Percentiles rank a stretch among this genome's conserved stretches.
Conservation (phyloP, 2,888 invertebrate genomes). For the Pyrgus malvae region DNA sequence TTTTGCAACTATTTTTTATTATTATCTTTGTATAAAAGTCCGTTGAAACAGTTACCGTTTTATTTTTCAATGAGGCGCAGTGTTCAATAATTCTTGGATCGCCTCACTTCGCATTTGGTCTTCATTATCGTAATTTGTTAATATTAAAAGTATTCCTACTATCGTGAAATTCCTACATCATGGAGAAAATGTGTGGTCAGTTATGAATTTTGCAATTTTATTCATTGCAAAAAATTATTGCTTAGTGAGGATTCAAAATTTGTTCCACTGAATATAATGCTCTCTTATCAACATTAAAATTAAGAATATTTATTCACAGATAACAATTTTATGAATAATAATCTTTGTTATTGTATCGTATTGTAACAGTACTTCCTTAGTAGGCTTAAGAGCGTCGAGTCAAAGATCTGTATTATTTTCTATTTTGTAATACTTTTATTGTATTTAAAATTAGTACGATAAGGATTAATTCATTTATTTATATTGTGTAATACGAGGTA, state of each 20-base stretch:
- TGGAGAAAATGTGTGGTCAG: no score
- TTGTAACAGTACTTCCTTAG: conserved; percentile 71
- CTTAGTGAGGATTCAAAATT: conserved; percentile 26
- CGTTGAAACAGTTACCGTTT: conserved; percentile 23
- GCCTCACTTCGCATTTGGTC: conserved; percentile 29
- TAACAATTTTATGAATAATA: conserved; percentile 59
- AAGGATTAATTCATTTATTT: conserved; percentile 68
- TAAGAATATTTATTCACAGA: conserved; percentile 77
- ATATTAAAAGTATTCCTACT: no score
- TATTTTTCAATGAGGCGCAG: conserved; percentile 12
- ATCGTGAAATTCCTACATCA: no score
- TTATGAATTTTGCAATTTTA: no score
- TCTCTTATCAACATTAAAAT: conserved; percentile 63
- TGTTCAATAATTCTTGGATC: neutral
- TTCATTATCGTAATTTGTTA: no score
- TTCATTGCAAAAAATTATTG: no score
- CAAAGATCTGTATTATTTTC: conserved; percentile 82
- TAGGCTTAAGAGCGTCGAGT: conserved; percentile 76
- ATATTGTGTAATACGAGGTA: conserved; percentile 79
- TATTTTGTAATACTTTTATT: conserved; percentile 80
- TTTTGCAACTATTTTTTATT: no score
- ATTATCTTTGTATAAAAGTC: no score
- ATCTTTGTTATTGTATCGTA: conserved; percentile 66
- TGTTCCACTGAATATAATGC: conserved; percentile 51
- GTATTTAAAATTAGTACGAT: conserved; percentile 65